Evolutionary conservation across 1,140 invertebrate species (phyloP).

Genomic region (Brachionus asplanchnoidis): DNA sequence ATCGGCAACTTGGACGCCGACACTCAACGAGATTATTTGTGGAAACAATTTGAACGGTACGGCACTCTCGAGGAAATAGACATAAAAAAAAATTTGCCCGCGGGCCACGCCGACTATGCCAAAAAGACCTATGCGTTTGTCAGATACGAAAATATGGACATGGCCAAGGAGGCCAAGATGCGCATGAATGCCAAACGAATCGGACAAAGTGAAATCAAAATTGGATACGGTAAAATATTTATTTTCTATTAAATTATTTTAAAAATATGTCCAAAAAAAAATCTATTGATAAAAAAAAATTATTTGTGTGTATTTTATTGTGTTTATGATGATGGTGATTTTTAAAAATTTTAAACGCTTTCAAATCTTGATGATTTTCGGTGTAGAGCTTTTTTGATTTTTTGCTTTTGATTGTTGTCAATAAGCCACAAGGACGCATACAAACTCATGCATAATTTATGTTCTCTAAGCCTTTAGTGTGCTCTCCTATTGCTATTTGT

Average conservation of each 20-base stretch:
- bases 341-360: not conserved
- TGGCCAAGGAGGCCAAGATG: slow-evolving; percentile 21
- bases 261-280: no score
- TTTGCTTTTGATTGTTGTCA: not conserved
- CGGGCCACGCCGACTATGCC: not conserved
- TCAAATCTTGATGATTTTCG: not conserved
- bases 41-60: slow-evolving; percentile 5
- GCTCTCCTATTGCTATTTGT: not conserved
- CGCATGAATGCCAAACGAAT: slow-evolving; percentile 26
- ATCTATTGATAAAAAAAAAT: no score
- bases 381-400: not conserved
- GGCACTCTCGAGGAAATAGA: slow-evolving; percentile 27
- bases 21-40: not conserved
- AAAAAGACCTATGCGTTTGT: slow-evolving; percentile 39
- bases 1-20: slow-evolving; percentile 30
- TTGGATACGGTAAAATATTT: slow-evolving; percentile 38
- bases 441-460: not conserved
- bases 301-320: not conserved
- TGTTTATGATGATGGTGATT: not conserved
- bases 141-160: slow-evolving; percentile 32
- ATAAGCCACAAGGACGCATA: not conserved
- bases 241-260: not conserved
- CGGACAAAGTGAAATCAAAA: slow-evolving; percentile 14
- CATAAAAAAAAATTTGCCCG: not conserved
- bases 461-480: not conserved